Conservation (phyloP, 2,888 invertebrate genomes). For the Stramonita haemastoma region DNA sequence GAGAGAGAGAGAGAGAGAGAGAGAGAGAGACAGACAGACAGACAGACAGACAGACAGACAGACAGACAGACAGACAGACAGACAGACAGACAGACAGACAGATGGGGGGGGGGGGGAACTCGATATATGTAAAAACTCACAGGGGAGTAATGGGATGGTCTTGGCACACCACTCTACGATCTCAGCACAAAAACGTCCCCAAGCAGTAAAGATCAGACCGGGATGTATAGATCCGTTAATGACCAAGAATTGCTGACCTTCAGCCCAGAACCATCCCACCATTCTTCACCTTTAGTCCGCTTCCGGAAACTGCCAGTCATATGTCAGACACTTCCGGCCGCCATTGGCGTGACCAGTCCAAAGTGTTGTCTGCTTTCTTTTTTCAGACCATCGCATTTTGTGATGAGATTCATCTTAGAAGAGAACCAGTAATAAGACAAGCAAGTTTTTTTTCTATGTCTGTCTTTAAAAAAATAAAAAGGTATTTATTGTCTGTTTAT, state of each 20-base stretch:
- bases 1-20: neutral
- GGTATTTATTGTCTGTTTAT: too few relatives aligned
- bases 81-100: neutral
- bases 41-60: neutral
- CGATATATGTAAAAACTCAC: neutral
- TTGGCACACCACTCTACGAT: neutral
- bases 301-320: conserved; percentile 27
- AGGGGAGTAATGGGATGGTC: neutral
- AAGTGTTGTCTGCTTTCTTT: conserved; percentile 25
- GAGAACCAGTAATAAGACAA: neutral
- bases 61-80: neutral
- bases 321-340: conserved; percentile 24
- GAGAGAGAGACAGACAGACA: neutral
- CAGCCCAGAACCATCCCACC: neutral
- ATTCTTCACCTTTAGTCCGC: neutral
- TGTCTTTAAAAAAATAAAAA: neutral
- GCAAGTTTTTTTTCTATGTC: neutral
- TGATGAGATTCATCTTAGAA: neutral
- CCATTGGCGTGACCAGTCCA: conserved; percentile 24
- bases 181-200: neutral
- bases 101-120: neutral
- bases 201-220: neutral
- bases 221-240: neutral
- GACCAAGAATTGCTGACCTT: neutral
- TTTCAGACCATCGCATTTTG: neutral